These are phyloP conservation scores for Gambusia holbrooki DNA, from an alignment of 2,113 vertebrate species.

Conservation along the genomic window DNA sequence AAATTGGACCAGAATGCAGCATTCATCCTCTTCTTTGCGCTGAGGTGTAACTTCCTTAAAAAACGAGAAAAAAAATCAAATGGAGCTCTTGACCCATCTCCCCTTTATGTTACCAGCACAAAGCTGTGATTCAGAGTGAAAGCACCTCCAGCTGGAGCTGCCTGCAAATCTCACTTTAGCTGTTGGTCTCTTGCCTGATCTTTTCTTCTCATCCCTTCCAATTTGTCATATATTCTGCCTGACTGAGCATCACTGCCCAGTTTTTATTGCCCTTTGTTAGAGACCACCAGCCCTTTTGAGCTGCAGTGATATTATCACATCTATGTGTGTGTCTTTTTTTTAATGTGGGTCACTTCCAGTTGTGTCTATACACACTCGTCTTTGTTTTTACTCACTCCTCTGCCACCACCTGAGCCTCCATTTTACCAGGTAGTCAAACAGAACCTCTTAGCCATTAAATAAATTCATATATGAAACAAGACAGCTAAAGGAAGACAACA, in stretches of 20 bases:
- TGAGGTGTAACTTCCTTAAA: not conserved
- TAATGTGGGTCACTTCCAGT: constrained; percentile 28
- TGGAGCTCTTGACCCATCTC: constrained; percentile 19
- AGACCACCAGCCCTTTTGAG: constrained; percentile 24
- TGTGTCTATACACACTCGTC: not conserved
- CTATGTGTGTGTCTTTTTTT: constrained; percentile 11
- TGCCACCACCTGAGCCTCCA: not conserved
- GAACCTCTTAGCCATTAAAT: not conserved
- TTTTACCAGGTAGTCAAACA: constrained; percentile 11
- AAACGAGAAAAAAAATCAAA: constrained; percentile 16
- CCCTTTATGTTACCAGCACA: constrained; percentile 9
- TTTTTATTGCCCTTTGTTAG: constrained; percentile 16
- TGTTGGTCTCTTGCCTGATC: constrained; percentile 34
- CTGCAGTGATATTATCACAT: constrained; percentile 33
- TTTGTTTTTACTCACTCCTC: constrained; percentile 16
- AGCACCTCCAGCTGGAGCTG: constrained; percentile 11
- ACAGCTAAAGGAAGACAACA: not conserved
- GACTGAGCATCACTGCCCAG: constrained; percentile 9
- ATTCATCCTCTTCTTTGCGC: not conserved
- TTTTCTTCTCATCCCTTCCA: constrained; percentile 38
- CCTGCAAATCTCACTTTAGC: constrained; percentile 13
- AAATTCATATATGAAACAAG: not conserved
- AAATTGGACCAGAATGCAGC: constrained; percentile 32
- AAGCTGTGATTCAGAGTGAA: constrained; percentile 18
- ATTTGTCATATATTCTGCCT: constrained; percentile 14